Conservation (phyloP, 2,888 invertebrate genomes). For the Eupithecia inturbata region DNA sequence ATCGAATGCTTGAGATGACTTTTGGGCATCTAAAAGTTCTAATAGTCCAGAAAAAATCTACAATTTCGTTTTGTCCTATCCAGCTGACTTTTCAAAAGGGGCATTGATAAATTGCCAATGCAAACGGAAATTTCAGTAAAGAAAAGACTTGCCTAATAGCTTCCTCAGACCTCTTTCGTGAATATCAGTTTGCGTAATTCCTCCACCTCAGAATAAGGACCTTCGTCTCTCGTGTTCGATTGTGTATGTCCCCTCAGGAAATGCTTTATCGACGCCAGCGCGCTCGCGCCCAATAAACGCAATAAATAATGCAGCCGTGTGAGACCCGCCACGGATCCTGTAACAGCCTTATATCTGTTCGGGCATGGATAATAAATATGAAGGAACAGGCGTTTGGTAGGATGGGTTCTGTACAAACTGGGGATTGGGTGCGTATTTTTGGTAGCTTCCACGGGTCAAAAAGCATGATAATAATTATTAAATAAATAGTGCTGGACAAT, state of each 20-base stretch:
- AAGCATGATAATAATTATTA: neutral
- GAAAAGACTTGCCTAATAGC: neutral
- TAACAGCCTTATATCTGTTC: constrained; percentile 70
- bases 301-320: constrained; percentile 79
- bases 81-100: too few species aligned
- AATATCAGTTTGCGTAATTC: neutral
- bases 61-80: neutral
- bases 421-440: neutral
- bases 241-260: constrained; percentile 74
- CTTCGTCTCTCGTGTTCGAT: constrained; percentile 12
- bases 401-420: constrained; percentile 53
- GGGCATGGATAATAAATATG: constrained; percentile 63
- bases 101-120: too few species aligned
- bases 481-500: neutral
- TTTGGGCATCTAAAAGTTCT: neutral
- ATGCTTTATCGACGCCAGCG: constrained; percentile 66
- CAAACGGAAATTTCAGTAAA: neutral
- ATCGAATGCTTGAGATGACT: constrained; percentile 43
- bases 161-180: neutral
- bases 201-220: constrained; percentile 29
- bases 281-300: constrained; percentile 67
- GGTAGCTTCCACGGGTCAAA: neutral
- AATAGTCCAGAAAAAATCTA: neutral
- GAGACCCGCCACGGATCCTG: constrained; percentile 72
- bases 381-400: constrained; percentile 24